Conservation (phyloP, 2,797 vertebrate genomes). For the Mormyrus hasselquistii region DNA sequence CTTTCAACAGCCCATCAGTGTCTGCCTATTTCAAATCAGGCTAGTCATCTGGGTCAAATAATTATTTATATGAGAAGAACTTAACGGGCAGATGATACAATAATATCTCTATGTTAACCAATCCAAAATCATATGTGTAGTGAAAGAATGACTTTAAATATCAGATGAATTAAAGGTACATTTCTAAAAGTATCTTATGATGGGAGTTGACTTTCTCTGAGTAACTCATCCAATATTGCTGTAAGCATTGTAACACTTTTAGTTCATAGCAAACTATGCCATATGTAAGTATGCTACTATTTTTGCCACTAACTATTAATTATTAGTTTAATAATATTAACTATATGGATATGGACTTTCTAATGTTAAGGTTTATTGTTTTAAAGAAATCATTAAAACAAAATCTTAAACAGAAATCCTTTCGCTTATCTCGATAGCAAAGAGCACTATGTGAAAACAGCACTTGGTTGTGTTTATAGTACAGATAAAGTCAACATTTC, state of each 20-base stretch:
- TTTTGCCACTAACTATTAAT: not conserved
- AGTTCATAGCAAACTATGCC: not conserved
- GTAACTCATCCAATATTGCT: not conserved
- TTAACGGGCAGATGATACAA: not conserved
- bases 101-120: not conserved
- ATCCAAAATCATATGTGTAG: not conserved
- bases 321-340: not conserved
- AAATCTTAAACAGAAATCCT: not conserved
- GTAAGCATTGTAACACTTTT: not conserved
- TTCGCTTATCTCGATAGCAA: not conserved
- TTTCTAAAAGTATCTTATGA: not conserved
- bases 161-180: not conserved
- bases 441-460: not conserved
- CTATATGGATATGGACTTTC: not conserved
- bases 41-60: not conserved
- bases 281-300: not conserved
- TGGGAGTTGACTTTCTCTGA: not conserved
- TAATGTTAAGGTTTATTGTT: not conserved
- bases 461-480: constrained; percentile 15
- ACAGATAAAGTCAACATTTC: constrained; percentile 5
- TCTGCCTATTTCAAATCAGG: not conserved
- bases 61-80: not conserved
- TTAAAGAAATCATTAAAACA: not conserved
- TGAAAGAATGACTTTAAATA: not conserved
- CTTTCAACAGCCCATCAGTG: not conserved